Conservation (phyloP, 2,797 vertebrate genomes). For the Lepilemur ruficaudatus region DNA sequence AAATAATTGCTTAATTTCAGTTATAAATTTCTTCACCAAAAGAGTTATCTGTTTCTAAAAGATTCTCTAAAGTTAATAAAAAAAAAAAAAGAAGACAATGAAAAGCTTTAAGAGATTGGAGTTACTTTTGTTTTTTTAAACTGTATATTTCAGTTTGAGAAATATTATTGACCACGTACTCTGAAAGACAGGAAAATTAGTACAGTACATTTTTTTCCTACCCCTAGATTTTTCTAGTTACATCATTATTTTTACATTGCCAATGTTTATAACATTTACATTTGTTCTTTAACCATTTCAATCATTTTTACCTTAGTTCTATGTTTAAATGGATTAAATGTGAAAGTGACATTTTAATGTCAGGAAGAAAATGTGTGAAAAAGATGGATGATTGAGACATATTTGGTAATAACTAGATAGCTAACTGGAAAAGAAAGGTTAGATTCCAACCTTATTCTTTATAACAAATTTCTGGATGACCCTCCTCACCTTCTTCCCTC, state of each 20-base stretch:
- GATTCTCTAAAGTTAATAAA: not conserved
- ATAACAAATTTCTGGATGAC: not conserved
- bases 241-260: constrained; percentile 14
- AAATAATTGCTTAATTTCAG: constrained; percentile 26
- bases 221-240: not conserved
- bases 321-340: constrained; percentile 10
- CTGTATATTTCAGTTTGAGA: not conserved
- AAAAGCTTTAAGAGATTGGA: not conserved
- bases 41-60: not conserved
- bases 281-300: not conserved
- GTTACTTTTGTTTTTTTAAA: not conserved
- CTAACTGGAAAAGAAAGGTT: not conserved
- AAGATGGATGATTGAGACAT: constrained; percentile 19
- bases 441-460: not conserved
- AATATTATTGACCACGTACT: not conserved
- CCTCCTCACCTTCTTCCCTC: not conserved
- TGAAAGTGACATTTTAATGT: constrained; percentile 15
- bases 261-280: not conserved
- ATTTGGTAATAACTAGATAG: constrained; percentile 1
- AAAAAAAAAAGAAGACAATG: not conserved
- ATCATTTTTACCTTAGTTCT: constrained; percentile 15
- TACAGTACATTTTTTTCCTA: not conserved
- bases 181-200: not conserved
- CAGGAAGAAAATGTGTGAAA: constrained; percentile 4
- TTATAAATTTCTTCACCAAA: constrained; percentile 14